phyloP scores from a whole-genome alignment of 2,113 vertebrate species.

The Crotalus helleri region DNA sequence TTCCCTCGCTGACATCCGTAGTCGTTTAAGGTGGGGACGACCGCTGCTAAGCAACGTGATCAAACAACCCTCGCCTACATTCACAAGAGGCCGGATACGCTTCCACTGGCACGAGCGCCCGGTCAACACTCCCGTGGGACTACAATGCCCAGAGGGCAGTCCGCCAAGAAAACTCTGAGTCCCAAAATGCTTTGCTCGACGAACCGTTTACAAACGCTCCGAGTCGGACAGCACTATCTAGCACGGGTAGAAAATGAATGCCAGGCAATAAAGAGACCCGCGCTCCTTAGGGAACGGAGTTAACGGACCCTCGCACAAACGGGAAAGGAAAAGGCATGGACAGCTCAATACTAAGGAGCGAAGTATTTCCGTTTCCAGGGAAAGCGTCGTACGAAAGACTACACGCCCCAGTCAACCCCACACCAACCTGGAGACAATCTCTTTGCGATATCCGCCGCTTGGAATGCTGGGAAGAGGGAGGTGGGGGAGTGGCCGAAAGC shows the following conservation, averaged over 20 bases:
- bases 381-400: neutral
- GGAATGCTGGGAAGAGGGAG: neutral
- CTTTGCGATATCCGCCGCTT: rapidly evolving
- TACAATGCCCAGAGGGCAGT: neutral
- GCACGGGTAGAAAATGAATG: neutral
- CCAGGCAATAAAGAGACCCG: neutral
- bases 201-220: neutral
- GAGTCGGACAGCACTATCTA: neutral
- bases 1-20: neutral
- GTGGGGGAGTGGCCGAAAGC: neutral
- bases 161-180: rapidly evolving
- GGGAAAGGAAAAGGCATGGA: neutral
- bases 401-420: neutral
- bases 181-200: neutral
- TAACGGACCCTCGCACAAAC: too few relatives aligned
- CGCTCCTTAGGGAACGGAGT: too few relatives aligned
- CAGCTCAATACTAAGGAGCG: too few relatives aligned
- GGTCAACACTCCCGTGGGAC: neutral
- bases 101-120: neutral
- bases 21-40: neutral
- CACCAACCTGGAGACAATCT: rapidly evolving
- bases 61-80: constrained; percentile 7
- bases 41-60: constrained; percentile 55
- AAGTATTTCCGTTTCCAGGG: neutral
- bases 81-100: neutral